Base-by-base conservation (phyloP, 1,140 invertebrate genomes). In the Leptinotarsa undecemlineata region DNA sequence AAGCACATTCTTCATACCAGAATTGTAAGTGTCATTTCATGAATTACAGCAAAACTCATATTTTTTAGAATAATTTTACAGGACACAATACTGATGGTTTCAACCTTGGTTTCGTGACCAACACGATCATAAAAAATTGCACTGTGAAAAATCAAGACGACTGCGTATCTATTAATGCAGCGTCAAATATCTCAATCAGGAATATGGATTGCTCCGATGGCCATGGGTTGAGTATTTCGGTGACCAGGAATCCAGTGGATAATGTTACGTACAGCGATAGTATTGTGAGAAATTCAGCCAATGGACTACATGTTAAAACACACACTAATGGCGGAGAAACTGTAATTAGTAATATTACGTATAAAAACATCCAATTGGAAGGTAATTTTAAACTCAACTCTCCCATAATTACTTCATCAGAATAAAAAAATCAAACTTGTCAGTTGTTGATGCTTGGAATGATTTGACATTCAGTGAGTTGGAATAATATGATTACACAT, bases 121-220 rank as follows among this genome's bases (percentile, higher is more conserved):
- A 64, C 19, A 64, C 21, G n/a, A 26, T 64, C 17, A 64, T 64
- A 21, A 19, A 64, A 64, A 64, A 64, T 26, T 64, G n/a, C 14
- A 64, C 47, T 13, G 73, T 74, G 17, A 47, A 57, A 26, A 74
- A 74, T n/a, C 73, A 74, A 63, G 74, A 74, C 48, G 74, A 74
- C 48, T 74, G 74, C 60, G 68, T 74, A 1, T 68, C 74, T 26
- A 74, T 74, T 3, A 74, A 74, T 62, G 17, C 21, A 33, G 73
- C 48, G 17, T 21, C 48, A 4, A 63, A 74, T 42, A 74, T 69
- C 21, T 8, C 26, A 2, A 74, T 74, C 23, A 48, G 51, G 6
- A 68, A 69, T 21, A 5, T 74, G 11, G 15, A 60, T n/a, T 74
- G 73, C 17, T n/a, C 21, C 14, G 73, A 67, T 2, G 66, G 73